Base-by-base conservation (phyloP, 2,797 vertebrate species). In the Pelochelys cantorii region DNA sequence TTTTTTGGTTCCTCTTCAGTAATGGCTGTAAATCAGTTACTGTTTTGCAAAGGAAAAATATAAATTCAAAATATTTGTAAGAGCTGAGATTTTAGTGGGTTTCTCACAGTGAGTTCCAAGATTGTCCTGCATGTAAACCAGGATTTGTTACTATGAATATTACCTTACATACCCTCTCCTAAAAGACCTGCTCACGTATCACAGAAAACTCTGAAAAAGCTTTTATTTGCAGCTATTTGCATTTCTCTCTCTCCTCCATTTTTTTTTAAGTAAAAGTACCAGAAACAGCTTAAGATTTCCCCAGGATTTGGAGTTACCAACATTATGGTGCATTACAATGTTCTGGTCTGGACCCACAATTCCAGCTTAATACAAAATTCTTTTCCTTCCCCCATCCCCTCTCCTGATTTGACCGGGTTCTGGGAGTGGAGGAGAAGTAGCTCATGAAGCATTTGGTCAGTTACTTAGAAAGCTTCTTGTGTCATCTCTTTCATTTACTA, bases 331-430 rank as follows among this genome's bases (percentile, higher is more conserved):
- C 83, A 9, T 78, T 23, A 34, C 5, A 82, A 14, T 4, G 27
- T 56, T 90, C 29, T 2, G 22, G 37, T 18, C 85, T 81, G 20
- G 34, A 79, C 29, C 25, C 2, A 57, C 25, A 29, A 3, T 87
- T 92, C 20, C 56, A 3, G 13, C 25, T 89, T 56, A 42, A 22
- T 11, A 88, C 80, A 85, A 11, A 68, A 4, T 74, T 6, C 2
- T 27, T 42, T 12, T 42, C 0, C 0, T 55, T 42, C 15, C 92
- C 81, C 60, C 4, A 3, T 23, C 86, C 27, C 1, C 11, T 65
- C 11, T 48, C 15, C 78, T 22, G 84, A 74, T 29, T 65, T 17
- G 75, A 60, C 25, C 54, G 4, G 3, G 9, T 74, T 10, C 18
- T 20, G 12, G 85, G 31, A 11, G 74, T 1, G 31, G 8, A 77